These are phyloP conservation scores for Diuraphis noxia DNA, from an alignment of 1,140 invertebrate genomes.

Conservation along the genomic window DNA sequence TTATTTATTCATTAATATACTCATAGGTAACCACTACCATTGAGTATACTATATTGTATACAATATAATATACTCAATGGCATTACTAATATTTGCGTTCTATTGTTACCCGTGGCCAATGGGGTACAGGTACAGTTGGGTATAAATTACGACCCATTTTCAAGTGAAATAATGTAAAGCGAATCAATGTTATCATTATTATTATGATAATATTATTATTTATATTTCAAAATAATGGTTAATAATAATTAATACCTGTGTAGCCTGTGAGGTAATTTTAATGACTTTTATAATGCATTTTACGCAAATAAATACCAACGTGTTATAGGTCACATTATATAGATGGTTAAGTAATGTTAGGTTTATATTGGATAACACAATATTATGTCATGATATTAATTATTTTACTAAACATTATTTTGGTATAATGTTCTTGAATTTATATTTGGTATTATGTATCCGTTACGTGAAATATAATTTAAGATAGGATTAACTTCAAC, in stretches of 20 bases:
- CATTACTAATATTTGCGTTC: background rate
- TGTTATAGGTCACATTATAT: background rate
- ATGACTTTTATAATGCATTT: no score
- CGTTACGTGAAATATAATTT: background rate
- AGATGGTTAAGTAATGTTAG: background rate
- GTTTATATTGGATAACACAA: background rate
- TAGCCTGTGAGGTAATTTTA: background rate
- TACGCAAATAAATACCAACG: background rate
- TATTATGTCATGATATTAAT: background rate
- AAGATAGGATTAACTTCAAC: background rate
- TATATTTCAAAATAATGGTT: background rate
- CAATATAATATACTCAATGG: no score
- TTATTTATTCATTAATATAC: background rate
- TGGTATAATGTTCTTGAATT: background rate
- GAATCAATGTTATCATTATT: background rate
- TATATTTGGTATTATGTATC: background rate
- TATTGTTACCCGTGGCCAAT: background rate
- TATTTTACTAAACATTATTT: background rate
- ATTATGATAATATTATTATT: background rate
- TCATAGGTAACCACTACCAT: no score
- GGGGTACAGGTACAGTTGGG: background rate
- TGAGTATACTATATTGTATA: no score
- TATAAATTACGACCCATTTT: background rate
- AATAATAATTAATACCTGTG: background rate
- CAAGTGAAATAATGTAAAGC: background rate